Evolutionary conservation across 2,797 vertebrate genomes (phyloP).

Genomic region (Anguilla pacifica): DNA sequence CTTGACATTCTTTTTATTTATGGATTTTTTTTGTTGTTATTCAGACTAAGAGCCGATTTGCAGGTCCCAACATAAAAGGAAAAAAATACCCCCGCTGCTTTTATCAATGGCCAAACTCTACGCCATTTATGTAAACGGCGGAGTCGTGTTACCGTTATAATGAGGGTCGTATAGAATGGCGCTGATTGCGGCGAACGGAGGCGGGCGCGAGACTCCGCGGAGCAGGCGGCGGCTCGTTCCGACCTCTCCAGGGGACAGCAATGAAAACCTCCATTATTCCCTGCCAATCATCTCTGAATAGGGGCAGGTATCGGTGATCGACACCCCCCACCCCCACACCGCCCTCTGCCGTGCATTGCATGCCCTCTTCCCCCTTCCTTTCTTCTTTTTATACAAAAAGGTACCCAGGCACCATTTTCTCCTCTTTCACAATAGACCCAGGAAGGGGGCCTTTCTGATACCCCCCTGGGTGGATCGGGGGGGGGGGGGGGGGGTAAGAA

Average conservation of each 20-base stretch:
- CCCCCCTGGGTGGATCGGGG: background rate
- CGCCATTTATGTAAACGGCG: slow-evolving; percentile 1
- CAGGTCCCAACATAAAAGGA: background rate
- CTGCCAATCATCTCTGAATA: slow-evolving; percentile 1
- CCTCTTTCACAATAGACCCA: background rate
- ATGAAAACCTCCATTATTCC: background rate
- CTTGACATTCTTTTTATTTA: background rate
- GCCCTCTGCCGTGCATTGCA: background rate
- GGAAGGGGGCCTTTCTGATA: background rate
- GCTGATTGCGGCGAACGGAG: background rate
- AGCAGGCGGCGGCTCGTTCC: background rate
- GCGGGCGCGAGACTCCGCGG: background rate
- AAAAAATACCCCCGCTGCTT: slow-evolving; percentile 2
- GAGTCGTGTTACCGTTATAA: background rate
- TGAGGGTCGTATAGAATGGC: slow-evolving; percentile 8
- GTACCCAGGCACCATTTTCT: background rate
- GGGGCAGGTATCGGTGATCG: background rate
- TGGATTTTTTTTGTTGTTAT: background rate
- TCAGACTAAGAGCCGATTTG: slow-evolving; percentile 4
- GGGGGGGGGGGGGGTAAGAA: background rate
- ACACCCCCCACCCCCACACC: background rate
- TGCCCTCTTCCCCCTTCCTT: background rate
- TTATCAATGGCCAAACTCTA: background rate
- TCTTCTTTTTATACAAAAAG: background rate
- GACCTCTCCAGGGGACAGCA: background rate